Percentiles rank a stretch among this genome's conserved stretches.
These are phyloP conservation scores for Odontocerum albicorne DNA, from an alignment of 2,888 invertebrate species.

Conservation along the genomic window DNA sequence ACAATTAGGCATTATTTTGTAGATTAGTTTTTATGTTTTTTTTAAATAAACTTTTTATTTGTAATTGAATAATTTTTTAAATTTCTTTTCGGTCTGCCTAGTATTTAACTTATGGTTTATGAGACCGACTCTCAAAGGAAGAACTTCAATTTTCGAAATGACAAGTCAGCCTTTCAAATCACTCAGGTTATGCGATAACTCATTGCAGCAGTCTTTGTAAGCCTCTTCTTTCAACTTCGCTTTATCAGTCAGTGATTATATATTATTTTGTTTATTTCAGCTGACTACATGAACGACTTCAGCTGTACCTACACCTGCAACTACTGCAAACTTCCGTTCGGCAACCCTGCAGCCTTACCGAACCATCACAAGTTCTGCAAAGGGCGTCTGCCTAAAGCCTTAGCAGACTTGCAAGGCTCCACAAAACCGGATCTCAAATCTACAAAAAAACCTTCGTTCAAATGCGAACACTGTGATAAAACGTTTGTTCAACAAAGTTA, in stretches of 20 bases:
- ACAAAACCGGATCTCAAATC: not conserved
- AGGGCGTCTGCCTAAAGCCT: not conserved
- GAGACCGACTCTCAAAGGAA: too few relatives aligned
- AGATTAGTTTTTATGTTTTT: too few relatives aligned
- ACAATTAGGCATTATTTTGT: too few relatives aligned
- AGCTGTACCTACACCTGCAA: not conserved
- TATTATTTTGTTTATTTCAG: not conserved
- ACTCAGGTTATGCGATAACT: too few relatives aligned
- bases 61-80: too few relatives aligned
- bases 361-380: not conserved
- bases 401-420: not conserved
- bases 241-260: not conserved
- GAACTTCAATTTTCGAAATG: too few relatives aligned
- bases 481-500: not conserved
- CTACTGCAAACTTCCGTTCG: not conserved
- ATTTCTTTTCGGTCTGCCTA: too few relatives aligned
- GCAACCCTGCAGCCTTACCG: not conserved
- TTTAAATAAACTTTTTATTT: too few relatives aligned
- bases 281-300: not conserved
- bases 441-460: not conserved
- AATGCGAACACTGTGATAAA: not conserved
- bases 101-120: too few relatives aligned
- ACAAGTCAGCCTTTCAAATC: too few relatives aligned
- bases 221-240: too few relatives aligned
- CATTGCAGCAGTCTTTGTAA: too few relatives aligned